phyloP scores from a whole-genome alignment of 2,797 vertebrate genomes.

The Mus caroli region DNA sequence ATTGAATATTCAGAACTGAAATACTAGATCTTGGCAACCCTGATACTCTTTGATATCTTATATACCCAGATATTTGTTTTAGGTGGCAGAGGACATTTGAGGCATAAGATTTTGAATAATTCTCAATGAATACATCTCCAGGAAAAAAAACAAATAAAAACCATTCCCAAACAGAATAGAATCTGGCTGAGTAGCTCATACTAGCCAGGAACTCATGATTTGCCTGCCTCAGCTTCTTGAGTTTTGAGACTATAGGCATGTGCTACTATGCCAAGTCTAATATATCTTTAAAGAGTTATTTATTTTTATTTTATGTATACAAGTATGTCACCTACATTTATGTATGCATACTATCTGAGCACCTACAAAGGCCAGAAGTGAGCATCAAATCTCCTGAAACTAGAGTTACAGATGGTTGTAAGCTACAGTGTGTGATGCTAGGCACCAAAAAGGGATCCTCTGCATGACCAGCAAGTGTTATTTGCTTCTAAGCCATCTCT shows the following conservation, averaged over 20 bases:
- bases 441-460: no score
- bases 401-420: background rate
- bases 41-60: background rate
- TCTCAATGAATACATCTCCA: background rate
- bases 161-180: background rate
- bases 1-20: background rate
- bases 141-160: background rate
- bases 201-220: background rate
- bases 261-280: background rate
- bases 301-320: background rate
- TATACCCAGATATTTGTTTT: background rate
- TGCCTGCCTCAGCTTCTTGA: background rate
- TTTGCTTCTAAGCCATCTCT: background rate
- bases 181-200: background rate
- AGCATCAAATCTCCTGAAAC: background rate
- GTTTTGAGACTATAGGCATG: background rate
- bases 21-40: background rate
- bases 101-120: conserved; percentile 16
- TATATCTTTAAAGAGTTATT: background rate
- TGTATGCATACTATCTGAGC: no score
- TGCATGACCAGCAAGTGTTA: background rate
- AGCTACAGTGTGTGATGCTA: background rate
- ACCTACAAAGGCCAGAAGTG: no score
- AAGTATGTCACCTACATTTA: background rate
- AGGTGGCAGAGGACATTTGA: background rate